phyloP scores from a whole-genome alignment of 1,140 invertebrate genomes.

The Lordiphosa clarofinis region DNA sequence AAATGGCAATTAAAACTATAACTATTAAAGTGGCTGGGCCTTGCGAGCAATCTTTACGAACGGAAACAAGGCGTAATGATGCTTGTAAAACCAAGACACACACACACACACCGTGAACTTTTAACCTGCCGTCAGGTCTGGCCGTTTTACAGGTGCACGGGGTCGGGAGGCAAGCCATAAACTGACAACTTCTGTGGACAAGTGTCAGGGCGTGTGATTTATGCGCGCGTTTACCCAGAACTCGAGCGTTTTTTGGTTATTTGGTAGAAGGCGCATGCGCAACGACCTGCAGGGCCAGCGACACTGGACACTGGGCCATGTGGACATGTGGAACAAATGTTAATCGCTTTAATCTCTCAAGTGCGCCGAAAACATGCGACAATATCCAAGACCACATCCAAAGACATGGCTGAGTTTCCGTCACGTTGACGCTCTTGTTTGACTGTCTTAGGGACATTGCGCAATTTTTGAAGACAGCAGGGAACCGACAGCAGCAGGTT shows the following conservation, averaged over 20 bases:
- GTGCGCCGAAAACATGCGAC: constrained; percentile 72
- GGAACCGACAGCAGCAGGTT: constrained; percentile 33
- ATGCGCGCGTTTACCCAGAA: constrained; percentile 65
- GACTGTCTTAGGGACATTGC: constrained; percentile 29
- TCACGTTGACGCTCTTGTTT: constrained; percentile 54
- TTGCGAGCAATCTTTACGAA: constrained; percentile 27
- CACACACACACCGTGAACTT: constrained; percentile 43
- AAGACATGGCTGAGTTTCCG: constrained; percentile 58
- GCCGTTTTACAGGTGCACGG: constrained; percentile 48
- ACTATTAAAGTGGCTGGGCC: constrained; percentile 44
- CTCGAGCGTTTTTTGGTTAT: constrained; percentile 30
- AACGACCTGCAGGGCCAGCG: constrained; percentile 48
- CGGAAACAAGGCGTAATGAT: constrained; percentile 69
- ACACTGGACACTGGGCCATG: constrained; percentile 19
- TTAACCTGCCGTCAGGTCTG: constrained; percentile 31
- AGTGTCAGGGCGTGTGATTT: constrained; percentile 72
- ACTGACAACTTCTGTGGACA: constrained; percentile 71
- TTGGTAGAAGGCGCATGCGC: constrained; percentile 59
- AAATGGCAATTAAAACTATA: constrained; percentile 73
- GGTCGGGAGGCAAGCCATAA: constrained; percentile 40
- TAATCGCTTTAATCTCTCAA: constrained; percentile 76
- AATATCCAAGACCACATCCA: constrained; percentile 30
- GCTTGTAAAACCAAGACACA: constrained; percentile 53
- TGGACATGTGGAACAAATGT: constrained; percentile 65
- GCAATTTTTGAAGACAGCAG: constrained; percentile 56